Percentiles rank a stretch among this genome's conserved stretches.
Evolutionary conservation across 2,113 vertebrate species (phyloP).

Genomic region (Microcebus ravelobensis): DNA sequence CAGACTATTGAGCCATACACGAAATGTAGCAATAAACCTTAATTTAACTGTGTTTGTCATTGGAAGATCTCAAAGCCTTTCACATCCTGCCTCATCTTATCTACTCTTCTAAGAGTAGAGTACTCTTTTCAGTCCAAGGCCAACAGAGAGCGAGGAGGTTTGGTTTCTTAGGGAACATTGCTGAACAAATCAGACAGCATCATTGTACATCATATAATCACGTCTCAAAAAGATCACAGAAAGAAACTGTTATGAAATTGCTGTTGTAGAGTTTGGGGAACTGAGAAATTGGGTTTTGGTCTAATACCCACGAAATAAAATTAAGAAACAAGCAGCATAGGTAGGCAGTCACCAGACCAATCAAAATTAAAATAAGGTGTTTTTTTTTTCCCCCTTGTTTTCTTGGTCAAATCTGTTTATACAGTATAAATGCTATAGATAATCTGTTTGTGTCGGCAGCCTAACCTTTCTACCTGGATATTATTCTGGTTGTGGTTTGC

Average conservation of each 20-base stretch:
- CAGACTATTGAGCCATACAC: neutral
- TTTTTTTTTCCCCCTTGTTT: neutral
- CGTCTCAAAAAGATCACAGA: neutral
- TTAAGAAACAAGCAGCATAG: neutral
- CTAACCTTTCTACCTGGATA: neutral
- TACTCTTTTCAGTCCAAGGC: neutral
- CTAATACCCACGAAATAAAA: constrained; percentile 26
- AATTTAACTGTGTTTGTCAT: neutral
- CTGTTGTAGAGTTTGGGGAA: neutral
- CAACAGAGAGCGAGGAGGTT: neutral
- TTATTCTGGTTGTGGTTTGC: neutral
- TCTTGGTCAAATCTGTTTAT: constrained; percentile 4
- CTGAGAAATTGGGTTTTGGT: neutral
- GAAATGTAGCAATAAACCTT: constrained; percentile 11
- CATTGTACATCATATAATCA: neutral
- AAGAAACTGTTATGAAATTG: neutral
- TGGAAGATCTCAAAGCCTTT: neutral
- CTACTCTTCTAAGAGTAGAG: neutral
- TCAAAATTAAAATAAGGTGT: neutral
- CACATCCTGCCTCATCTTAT: neutral
- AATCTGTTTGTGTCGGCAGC: neutral
- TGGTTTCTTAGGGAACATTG: neutral
- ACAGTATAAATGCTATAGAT: neutral
- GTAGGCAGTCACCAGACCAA: neutral
- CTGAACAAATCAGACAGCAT: neutral